A percentile compares a stretch with the other conserved stretches of the same genome.
phyloP scores from a whole-genome alignment of 1,140 invertebrate genomes.

The Ostrea denselamellosa region DNA sequence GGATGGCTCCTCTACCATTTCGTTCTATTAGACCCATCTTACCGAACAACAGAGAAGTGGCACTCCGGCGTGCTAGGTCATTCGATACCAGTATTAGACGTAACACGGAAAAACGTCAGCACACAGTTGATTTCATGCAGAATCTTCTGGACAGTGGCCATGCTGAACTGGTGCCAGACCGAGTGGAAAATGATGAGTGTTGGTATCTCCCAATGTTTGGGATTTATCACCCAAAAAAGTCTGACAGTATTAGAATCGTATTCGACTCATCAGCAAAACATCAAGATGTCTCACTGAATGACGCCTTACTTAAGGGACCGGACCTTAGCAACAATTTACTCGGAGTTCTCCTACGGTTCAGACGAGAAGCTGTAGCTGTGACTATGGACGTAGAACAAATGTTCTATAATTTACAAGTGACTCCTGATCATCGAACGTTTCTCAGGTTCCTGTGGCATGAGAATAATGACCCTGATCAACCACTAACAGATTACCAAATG shows the following conservation, averaged over 20 bases:
- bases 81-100: constrained; percentile 42
- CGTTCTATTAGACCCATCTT: not conserved
- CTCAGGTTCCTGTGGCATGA: constrained; percentile 53
- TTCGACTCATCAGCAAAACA: constrained; percentile 52
- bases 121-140: constrained; percentile 56
- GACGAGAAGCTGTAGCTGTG: constrained; percentile 48
- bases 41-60: constrained; percentile 49
- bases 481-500: constrained; percentile 26
- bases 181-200: constrained; percentile 13
- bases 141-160: constrained; percentile 51
- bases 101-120: constrained; percentile 42
- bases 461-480: constrained; percentile 31
- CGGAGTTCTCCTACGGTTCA: constrained; percentile 59
- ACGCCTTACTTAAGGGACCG: constrained; percentile 66
- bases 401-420: constrained; percentile 54
- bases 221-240: constrained; percentile 58
- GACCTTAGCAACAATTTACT: constrained; percentile 71
- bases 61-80: not conserved
- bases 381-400: constrained; percentile 57
- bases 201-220: constrained; percentile 60
- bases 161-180: constrained; percentile 55
- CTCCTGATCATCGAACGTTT: constrained; percentile 37
- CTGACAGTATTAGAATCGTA: constrained; percentile 49
- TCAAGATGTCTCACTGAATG: constrained; percentile 65
- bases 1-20: constrained; percentile 57